phyloP scores from a whole-genome alignment of 2,797 vertebrate species.

The Pseudochirops cupreus region DNA sequence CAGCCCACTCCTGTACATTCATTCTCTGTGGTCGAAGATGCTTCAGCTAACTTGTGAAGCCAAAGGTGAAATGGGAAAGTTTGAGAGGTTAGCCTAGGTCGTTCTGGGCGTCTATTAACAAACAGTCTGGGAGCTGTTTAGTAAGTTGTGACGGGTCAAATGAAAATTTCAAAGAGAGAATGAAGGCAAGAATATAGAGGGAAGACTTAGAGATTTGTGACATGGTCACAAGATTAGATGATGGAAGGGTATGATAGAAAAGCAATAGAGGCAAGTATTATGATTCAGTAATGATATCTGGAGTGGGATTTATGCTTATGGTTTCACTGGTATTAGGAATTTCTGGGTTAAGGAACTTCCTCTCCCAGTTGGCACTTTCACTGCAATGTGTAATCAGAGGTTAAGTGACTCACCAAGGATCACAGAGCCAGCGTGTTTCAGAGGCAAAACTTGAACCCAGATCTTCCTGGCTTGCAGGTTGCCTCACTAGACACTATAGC shows the following conservation, averaged over 20 bases:
- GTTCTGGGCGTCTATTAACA: neutral
- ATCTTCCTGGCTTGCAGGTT: neutral
- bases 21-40: neutral
- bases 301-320: neutral
- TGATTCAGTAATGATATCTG: neutral
- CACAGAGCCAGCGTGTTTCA: neutral
- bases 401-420: neutral
- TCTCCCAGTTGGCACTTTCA: neutral
- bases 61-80: neutral
- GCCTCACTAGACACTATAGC: neutral
- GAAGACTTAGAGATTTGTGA: neutral
- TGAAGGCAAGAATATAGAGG: neutral
- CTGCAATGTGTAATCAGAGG: neutral
- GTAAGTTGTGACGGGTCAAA: neutral
- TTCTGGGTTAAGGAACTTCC: neutral
- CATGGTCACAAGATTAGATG: neutral
- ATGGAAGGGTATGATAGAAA: neutral
- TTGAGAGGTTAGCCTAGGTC: neutral
- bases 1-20: neutral
- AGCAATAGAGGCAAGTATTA: neutral
- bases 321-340: neutral
- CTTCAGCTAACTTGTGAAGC: neutral
- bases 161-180: slow-evolving; percentile 18
- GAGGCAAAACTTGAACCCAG: neutral
- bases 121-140: neutral